These are phyloP conservation scores for Ectemnius cavifrons DNA, from an alignment of 2,888 invertebrate species.

Conservation along the genomic window DNA sequence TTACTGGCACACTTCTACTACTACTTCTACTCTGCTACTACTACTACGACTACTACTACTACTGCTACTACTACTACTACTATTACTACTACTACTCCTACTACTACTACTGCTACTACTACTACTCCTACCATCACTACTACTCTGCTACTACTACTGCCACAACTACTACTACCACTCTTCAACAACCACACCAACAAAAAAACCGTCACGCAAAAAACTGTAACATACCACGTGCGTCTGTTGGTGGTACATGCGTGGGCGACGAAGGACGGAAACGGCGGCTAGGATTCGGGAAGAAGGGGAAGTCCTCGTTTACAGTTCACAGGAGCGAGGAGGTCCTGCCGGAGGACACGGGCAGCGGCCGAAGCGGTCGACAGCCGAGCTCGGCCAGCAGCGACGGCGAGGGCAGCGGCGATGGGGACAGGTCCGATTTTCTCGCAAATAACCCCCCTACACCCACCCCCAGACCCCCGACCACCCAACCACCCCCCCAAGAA, in stretches of 20 bases:
- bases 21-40: slow-evolving; percentile 3
- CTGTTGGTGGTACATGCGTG: slow-evolving; percentile 77
- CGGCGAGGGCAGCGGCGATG: slow-evolving; percentile 90
- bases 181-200: slow-evolving; percentile 26
- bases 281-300: slow-evolving; percentile 96
- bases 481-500: too few relatives aligned
- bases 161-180: slow-evolving; percentile 17
- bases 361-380: slow-evolving; percentile 81
- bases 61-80: slow-evolving; percentile 14
- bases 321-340: slow-evolving; percentile 99
- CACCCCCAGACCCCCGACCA: too few relatives aligned
- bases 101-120: slow-evolving; percentile 15
- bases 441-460: slow-evolving; percentile 63
- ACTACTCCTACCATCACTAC: slow-evolving; percentile 4
- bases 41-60: slow-evolving; percentile 14
- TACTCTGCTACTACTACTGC: slow-evolving; percentile 11
- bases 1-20: slow-evolving; percentile 14
- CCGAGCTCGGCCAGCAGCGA: slow-evolving; percentile 96
- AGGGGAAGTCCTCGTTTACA: slow-evolving; percentile 97
- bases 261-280: slow-evolving; percentile 90
- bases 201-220: slow-evolving; percentile 59
- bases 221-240: slow-evolving; percentile 73
- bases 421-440: slow-evolving; percentile 85
- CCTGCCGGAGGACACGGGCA: slow-evolving; percentile 87
- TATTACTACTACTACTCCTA: slow-evolving; percentile 16